These are phyloP conservation scores for Geophilus truncorum DNA, from an alignment of 2,888 invertebrate species.

Conservation along the genomic window DNA sequence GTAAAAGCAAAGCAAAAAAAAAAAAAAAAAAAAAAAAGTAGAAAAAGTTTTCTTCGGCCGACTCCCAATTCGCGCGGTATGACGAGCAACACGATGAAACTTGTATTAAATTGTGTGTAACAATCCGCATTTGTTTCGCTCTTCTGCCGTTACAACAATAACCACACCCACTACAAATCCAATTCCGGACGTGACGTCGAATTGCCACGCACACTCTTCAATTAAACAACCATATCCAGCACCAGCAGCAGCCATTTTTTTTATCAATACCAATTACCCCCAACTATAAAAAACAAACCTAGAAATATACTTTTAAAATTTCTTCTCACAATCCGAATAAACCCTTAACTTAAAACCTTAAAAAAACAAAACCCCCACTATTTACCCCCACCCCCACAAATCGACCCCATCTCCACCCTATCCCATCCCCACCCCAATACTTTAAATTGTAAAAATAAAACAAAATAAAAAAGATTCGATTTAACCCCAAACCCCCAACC, in stretches of 20 bases:
- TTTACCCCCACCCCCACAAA: neutral
- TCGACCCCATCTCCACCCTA: neutral
- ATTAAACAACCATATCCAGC: neutral
- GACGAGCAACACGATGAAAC: neutral
- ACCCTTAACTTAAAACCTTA: neutral
- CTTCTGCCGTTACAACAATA: neutral
- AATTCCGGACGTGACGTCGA: neutral
- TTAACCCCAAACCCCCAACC: too few species aligned
- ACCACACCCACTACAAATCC: conserved; percentile 15
- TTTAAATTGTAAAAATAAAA: too few species aligned
- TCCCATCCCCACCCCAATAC: too few species aligned
- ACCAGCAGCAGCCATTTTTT: neutral
- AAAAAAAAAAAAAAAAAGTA: neutral
- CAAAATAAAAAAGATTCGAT: too few species aligned
- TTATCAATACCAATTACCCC: neutral
- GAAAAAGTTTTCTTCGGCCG: neutral
- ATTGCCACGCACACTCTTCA: conserved; percentile 6
- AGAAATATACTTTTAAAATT: neutral
- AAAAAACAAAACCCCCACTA: neutral
- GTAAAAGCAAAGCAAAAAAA: neutral
- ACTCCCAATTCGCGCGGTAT: neutral
- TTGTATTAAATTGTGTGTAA: neutral
- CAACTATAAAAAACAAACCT: neutral
- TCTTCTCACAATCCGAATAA: neutral
- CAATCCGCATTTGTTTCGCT: neutral